Evolutionary conservation across 2,113 vertebrate genomes (phyloP).

Genomic region (Sylvilagus bachmani): DNA sequence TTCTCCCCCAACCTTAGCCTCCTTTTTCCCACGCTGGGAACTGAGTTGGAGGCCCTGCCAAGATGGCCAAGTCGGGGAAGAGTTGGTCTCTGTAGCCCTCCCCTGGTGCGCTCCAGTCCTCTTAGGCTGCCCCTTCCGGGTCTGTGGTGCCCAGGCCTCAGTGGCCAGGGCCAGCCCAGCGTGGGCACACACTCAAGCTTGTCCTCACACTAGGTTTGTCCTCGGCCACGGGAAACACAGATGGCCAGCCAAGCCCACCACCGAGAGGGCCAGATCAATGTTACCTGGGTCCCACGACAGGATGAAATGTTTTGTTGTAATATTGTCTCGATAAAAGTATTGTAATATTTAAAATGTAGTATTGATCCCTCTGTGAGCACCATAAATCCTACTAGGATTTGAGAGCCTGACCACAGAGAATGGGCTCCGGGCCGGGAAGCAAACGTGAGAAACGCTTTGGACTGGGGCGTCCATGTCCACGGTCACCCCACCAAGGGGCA

Average conservation of each 20-base stretch:
- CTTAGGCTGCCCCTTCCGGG: fast-evolving
- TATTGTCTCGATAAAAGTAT: constrained; percentile 68
- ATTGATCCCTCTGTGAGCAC: constrained; percentile 57
- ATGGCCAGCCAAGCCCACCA: not conserved
- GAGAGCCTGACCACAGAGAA: constrained; percentile 39
- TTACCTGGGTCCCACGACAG: not conserved
- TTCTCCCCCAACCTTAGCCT: not conserved
- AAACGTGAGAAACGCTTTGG: constrained; percentile 53
- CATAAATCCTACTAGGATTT: constrained; percentile 31
- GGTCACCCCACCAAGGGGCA: too few relatives aligned
- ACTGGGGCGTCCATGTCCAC: too few relatives aligned
- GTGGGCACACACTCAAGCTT: fast-evolving
- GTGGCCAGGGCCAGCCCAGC: not conserved
- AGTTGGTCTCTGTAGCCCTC: not conserved
- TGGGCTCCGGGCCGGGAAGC: fast-evolving
- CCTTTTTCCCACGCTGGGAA: not conserved
- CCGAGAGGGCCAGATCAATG: constrained; percentile 50
- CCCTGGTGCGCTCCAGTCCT: fast-evolving
- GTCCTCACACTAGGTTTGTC: not conserved
- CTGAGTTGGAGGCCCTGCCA: not conserved
- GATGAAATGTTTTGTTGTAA: constrained; percentile 80
- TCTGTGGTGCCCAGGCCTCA: too few relatives aligned
- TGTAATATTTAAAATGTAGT: constrained; percentile 77
- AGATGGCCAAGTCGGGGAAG: not conserved
- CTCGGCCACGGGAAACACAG: not conserved